These are phyloP conservation scores for Caradrina kadenii DNA, from an alignment of 2,888 invertebrate species.

Conservation along the genomic window DNA sequence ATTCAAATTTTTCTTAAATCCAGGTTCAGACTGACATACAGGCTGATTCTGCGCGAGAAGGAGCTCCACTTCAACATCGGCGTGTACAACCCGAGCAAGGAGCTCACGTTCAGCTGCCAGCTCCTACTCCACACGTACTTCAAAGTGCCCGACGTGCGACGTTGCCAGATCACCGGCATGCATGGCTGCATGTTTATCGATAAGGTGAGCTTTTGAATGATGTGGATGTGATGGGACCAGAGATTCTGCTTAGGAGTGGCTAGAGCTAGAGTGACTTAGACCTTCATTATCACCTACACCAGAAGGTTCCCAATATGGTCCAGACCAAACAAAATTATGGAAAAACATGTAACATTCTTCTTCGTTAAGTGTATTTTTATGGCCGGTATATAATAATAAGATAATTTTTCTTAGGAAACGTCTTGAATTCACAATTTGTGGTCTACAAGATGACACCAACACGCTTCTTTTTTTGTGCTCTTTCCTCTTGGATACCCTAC, in stretches of 20 bases:
- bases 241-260: too few relatives aligned
- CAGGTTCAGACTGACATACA: conserved; percentile 97
- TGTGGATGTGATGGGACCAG: too few relatives aligned
- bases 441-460: background rate
- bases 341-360: too few relatives aligned
- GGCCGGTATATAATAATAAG: too few relatives aligned
- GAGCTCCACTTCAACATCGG: conserved; percentile 98
- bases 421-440: background rate
- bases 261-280: too few relatives aligned
- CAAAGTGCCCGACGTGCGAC: conserved; percentile 97
- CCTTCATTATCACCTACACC: too few relatives aligned
- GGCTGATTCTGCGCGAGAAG: conserved; percentile 97
- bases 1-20: background rate
- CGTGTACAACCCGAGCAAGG: conserved; percentile 98
- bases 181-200: conserved; percentile 97
- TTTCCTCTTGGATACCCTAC: too few relatives aligned
- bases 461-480: too few relatives aligned
- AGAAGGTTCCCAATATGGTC: too few relatives aligned
- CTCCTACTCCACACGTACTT: conserved; percentile 98
- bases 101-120: conserved; percentile 97
- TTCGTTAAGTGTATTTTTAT: too few relatives aligned
- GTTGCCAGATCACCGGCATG: conserved; percentile 97
- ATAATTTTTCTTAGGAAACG: too few relatives aligned
- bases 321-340: too few relatives aligned
- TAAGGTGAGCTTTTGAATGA: conserved; percentile 89